Evolutionary conservation across 1,140 invertebrate species (phyloP).

Genomic region (Arion vulgaris): DNA sequence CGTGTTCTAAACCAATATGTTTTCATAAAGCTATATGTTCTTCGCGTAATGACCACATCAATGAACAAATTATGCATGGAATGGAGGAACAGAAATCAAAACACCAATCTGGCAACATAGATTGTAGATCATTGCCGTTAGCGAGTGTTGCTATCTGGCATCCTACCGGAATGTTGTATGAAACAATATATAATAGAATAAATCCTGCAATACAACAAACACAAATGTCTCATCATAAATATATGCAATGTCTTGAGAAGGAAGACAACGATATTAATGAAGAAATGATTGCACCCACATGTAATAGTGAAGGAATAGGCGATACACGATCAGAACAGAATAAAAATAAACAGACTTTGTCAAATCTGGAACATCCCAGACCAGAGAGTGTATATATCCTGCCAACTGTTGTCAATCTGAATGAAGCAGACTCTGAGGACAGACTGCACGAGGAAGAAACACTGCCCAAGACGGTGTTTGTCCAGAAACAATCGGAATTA

Average conservation of each 20-base stretch:
- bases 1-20: not conserved
- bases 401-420: too few relatives aligned
- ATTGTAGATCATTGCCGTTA: not conserved
- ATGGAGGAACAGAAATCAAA: not conserved
- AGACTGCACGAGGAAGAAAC: not conserved
- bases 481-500: not conserved
- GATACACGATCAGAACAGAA: too few relatives aligned
- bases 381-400: too few relatives aligned
- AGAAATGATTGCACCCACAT: too few relatives aligned
- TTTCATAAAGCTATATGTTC: not conserved
- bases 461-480: not conserved
- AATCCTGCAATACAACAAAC: too few relatives aligned
- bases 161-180: not conserved
- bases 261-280: too few relatives aligned
- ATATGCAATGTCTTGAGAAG: too few relatives aligned
- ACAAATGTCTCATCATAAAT: too few relatives aligned
- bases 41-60: not conserved
- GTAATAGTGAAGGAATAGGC: too few relatives aligned
- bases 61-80: not conserved
- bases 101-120: not conserved
- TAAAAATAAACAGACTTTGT: too few relatives aligned
- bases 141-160: not conserved
- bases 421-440: not conserved
- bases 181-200: too few relatives aligned
- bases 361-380: too few relatives aligned